phyloP scores from a whole-genome alignment of 2,888 invertebrate species.

The Mimas tiliae region DNA sequence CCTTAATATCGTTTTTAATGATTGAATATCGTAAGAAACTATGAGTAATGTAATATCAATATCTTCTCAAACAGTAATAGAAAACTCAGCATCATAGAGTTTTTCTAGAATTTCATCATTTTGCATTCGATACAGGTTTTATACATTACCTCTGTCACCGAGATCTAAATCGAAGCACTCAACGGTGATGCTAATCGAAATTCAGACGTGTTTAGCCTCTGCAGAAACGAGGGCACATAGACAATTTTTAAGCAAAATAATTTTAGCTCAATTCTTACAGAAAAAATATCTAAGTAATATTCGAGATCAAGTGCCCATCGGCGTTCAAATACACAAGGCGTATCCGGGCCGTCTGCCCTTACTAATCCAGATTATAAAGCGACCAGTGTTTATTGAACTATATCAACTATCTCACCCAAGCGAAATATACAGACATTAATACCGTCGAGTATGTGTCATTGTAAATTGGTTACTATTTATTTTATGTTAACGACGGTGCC shows the following conservation, averaged over 20 bases:
- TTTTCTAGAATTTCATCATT: conserved; percentile 6
- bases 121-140: conserved; percentile 7
- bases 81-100: not conserved
- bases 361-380: conserved; percentile 41
- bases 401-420: conserved; percentile 8
- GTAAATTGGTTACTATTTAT: conserved; percentile 39
- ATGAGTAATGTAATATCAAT: not conserved
- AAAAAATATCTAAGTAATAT: not conserved
- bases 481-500: conserved; percentile 52
- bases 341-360: conserved; percentile 40
- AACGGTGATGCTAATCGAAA: conserved; percentile 4
- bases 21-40: not conserved
- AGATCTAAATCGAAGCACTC: not conserved
- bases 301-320: not conserved
- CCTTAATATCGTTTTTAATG: not conserved
- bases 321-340: conserved; percentile 26
- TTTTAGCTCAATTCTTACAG: not conserved
- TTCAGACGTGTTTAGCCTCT: not conserved
- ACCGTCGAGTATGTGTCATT: conserved; percentile 30
- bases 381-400: conserved; percentile 41
- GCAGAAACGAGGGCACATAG: not conserved
- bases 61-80: not conserved
- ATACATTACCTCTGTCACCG: not conserved
- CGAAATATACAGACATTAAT: conserved; percentile 26
- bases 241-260: not conserved